Base-by-base conservation (phyloP, 2,888 invertebrate species). In the Thalpophila matura region DNA sequence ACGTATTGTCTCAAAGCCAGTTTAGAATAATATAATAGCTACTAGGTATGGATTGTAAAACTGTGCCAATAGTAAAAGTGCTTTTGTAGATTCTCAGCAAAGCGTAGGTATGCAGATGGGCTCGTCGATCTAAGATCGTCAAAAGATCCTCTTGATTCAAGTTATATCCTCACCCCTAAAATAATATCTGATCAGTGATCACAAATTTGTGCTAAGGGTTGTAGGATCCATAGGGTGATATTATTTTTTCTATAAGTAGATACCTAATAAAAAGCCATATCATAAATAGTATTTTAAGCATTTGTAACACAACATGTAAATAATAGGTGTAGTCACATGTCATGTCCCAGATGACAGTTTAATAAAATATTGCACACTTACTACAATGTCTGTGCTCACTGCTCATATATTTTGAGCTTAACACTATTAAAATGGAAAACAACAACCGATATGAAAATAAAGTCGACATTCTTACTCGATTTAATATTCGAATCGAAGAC, bases 401-500 rank as follows among this genome's bases (percentile, higher is more conserved):
- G 35, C 33, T 58, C 46, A 53, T 64, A 58, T 29, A 47, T 64
- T 47, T 51, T 42, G 16, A 62, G 50, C 53, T 54, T 51, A 42
- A n/a, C 22, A 49, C 42, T 53, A 59, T 51, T 38, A 31, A 49
- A 61, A 66, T 66, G 38, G 54, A 60, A 72, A 66, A 54, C 51
- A 38, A 66, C 51, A 70, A 66, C 60, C 38, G 55, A 72, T 56
- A 56, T 55, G 33, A 42, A 72, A 60, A 66, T 70, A 72, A 66
- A 60, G 35, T 66, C 27, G 37, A 3, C 35, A 72, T 66, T 66
- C 54, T 47, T 55, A 45, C 46, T 51, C 51, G 65, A 68, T 72
- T 69, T 64, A 65, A 58, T 64, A 66, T 65, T 68, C 77, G 62
- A 71, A 46, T 63, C 46, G 38, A 66, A 80, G 81, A 87, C 85